These are phyloP conservation scores for Maniola hyperantus DNA, from an alignment of 2,888 invertebrate species.

Conservation along the genomic window DNA sequence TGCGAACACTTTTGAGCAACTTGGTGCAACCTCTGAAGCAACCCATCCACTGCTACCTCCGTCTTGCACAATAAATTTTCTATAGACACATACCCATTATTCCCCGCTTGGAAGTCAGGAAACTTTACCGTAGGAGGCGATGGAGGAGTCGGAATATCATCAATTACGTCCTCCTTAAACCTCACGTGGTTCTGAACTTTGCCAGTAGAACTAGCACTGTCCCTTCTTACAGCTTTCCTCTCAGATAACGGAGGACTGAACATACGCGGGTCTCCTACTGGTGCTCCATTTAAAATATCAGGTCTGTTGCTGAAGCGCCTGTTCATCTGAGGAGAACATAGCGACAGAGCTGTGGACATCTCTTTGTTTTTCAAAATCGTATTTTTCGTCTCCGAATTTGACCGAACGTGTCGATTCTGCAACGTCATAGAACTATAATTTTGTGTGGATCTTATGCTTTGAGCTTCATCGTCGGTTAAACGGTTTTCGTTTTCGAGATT, in stretches of 20 bases:
- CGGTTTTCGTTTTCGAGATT: slow-evolving; percentile 81
- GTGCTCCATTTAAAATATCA: slow-evolving; percentile 71
- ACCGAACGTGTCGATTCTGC: slow-evolving; percentile 72
- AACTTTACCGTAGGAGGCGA: slow-evolving; percentile 73
- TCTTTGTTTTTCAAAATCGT: slow-evolving; percentile 76
- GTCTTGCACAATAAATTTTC: slow-evolving; percentile 86
- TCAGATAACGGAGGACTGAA: slow-evolving; percentile 70
- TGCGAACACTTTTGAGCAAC: slow-evolving; percentile 87
- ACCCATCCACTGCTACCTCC: slow-evolving; percentile 86
- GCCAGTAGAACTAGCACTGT: slow-evolving; percentile 63
- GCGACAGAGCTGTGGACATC: slow-evolving; percentile 68
- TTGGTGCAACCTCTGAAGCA: slow-evolving; percentile 86
- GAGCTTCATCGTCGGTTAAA: slow-evolving; percentile 62
- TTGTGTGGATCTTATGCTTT: slow-evolving; percentile 57
- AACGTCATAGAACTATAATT: slow-evolving; percentile 72
- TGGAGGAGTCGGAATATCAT: slow-evolving; percentile 75
- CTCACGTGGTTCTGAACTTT: slow-evolving; percentile 75
- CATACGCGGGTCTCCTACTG: slow-evolving; percentile 59
- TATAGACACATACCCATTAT: slow-evolving; percentile 82
- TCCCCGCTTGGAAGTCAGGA: slow-evolving; percentile 66
- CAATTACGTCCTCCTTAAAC: slow-evolving; percentile 73
- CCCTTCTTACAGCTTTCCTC: slow-evolving; percentile 59
- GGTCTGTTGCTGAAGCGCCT: slow-evolving; percentile 75
- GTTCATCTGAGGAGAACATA: slow-evolving; percentile 82
- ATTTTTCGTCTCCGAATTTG: slow-evolving; percentile 75